A percentile compares a stretch with the other conserved stretches of the same genome.
Evolutionary conservation across 2,113 vertebrate species (phyloP).

Genomic region (Zootoca vivipara): DNA sequence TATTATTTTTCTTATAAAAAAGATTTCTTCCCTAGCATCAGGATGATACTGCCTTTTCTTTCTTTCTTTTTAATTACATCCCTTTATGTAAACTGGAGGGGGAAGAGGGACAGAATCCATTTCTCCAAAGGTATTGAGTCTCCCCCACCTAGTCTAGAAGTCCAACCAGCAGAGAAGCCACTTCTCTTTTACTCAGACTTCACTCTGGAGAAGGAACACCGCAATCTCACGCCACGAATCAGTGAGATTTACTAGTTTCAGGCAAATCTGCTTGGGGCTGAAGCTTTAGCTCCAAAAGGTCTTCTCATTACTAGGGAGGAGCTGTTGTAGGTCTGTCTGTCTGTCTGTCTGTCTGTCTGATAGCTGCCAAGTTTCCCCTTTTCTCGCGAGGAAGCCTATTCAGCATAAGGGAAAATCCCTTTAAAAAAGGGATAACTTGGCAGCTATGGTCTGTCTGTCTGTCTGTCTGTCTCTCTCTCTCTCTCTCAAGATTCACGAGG

Average conservation of each 20-base stretch:
- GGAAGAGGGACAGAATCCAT: background rate
- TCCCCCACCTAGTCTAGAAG: background rate
- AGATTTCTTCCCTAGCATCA: background rate
- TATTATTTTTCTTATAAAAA: background rate
- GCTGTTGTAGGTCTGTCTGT: background rate
- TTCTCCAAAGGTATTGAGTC: background rate
- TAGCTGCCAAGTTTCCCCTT: too few relatives aligned
- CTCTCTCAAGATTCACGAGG: background rate
- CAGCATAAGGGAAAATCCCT: too few relatives aligned
- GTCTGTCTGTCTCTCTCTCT: background rate
- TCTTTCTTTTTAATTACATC: background rate
- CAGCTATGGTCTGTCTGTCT: background rate
- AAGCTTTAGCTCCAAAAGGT: background rate
- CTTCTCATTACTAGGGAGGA: background rate
- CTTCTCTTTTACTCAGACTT: background rate
- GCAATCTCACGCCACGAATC: background rate
- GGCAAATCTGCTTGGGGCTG: background rate
- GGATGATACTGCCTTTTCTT: fast-evolving
- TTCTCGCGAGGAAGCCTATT: too few relatives aligned
- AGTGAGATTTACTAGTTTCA: background rate
- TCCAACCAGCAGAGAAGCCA: background rate
- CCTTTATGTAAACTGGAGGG: background rate
- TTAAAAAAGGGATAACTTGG: too few relatives aligned
- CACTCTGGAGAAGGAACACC: too few relatives aligned
- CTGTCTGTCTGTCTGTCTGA: background rate